phyloP scores from a whole-genome alignment of 1,140 invertebrate genomes.

The Bombus ignitus region DNA sequence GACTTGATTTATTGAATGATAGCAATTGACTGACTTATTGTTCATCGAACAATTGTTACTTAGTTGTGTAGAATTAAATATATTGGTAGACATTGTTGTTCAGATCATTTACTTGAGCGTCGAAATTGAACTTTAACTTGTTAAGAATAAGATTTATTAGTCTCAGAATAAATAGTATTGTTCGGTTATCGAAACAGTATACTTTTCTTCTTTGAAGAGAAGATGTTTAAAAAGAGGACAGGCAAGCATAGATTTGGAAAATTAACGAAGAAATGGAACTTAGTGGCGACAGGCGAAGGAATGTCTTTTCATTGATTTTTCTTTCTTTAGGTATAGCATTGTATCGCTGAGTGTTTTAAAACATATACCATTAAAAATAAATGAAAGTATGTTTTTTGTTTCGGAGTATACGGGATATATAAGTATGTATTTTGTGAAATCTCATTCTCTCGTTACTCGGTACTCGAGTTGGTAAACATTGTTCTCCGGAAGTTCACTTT shows the following conservation, averaged over 20 bases:
- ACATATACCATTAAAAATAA: background rate
- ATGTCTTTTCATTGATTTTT: no score
- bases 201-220: background rate
- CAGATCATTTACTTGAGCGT: no score
- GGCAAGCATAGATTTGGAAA: background rate
- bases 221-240: background rate
- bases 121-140: background rate
- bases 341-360: no score
- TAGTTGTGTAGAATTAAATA: no score
- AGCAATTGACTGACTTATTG: background rate
- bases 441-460: constrained; percentile 8
- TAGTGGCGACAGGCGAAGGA: background rate
- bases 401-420: background rate
- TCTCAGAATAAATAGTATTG: background rate
- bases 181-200: background rate
- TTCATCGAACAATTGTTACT: no score
- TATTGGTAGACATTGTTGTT: no score
- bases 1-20: background rate
- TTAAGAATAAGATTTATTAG: background rate
- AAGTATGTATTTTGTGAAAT: constrained; percentile 35
- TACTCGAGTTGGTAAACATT: constrained; percentile 31
- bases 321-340: no score
- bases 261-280: background rate
- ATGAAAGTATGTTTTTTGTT: constrained; percentile 1
- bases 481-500: constrained; percentile 50